Conservation (phyloP, 92 coral and sea anemone genomes). For the Paramuricea clavata region DNA sequence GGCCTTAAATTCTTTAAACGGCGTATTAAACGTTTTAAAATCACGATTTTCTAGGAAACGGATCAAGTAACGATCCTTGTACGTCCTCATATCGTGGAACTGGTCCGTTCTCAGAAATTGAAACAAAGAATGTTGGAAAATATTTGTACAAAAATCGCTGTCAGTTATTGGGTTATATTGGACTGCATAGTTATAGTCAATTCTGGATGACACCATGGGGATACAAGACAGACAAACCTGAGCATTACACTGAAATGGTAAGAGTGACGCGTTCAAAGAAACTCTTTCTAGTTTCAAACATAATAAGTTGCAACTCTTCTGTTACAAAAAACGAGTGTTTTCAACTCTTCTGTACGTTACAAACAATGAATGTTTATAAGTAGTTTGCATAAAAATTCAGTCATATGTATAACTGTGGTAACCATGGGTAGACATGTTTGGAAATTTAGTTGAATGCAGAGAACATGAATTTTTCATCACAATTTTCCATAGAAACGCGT, state of each 20-base stretch:
- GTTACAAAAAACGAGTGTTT: no score
- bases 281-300: no score
- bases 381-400: no score
- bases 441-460: no score
- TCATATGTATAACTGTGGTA: no score
- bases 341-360: no score
- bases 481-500: conserved; percentile 75
- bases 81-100: conserved; percentile 81
- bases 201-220: conserved; percentile 99
- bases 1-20: background rate
- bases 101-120: conserved; percentile 91
- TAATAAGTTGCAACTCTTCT: no score
- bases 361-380: no score
- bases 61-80: conserved; percentile 77
- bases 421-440: no score
- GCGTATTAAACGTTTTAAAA: background rate
- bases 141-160: conserved; percentile 82
- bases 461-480: background rate
- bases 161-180: conserved; percentile 83
- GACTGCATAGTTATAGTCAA: conserved; percentile 94
- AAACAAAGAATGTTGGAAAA: conserved; percentile 81
- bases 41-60: conserved; percentile 57
- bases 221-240: conserved; percentile 59
- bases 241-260: conserved; percentile 78
- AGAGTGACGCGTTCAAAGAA: no score